These are phyloP conservation scores for Campoletis raptor DNA, from an alignment of 2,888 invertebrate genomes.

Conservation along the genomic window DNA sequence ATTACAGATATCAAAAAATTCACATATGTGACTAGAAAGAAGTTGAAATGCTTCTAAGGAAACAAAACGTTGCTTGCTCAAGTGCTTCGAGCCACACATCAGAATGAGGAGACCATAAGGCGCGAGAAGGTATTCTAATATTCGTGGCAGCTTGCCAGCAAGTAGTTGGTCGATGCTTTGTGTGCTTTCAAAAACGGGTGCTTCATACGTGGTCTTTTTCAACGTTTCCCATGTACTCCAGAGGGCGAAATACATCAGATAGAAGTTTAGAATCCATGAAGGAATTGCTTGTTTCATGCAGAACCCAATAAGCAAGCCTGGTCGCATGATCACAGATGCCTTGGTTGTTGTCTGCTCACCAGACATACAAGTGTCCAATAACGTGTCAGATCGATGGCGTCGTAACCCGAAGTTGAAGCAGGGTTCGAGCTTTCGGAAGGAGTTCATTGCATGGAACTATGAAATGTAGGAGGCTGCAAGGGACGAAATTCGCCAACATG, in stretches of 20 bases:
- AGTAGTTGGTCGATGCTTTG: constrained; percentile 59
- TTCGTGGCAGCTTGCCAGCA: constrained; percentile 68
- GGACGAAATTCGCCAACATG: constrained; percentile 32
- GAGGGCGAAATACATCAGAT: not conserved
- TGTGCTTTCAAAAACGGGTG: constrained; percentile 51
- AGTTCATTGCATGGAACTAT: constrained; percentile 44
- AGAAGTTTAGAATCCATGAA: constrained; percentile 15
- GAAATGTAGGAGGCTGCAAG: constrained; percentile 21
- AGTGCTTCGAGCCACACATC: constrained; percentile 85
- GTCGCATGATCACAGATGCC: not conserved
- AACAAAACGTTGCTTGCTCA: constrained; percentile 84
- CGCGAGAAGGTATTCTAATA: constrained; percentile 80
- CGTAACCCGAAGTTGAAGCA: constrained; percentile 78
- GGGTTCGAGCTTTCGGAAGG: constrained; percentile 74
- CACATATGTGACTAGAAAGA: constrained; percentile 63
- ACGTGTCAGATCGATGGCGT: constrained; percentile 82
- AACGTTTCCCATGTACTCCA: not conserved
- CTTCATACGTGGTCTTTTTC: not conserved
- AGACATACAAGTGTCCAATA: constrained; percentile 61
- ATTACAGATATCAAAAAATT: constrained; percentile 4
- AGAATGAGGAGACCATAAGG: constrained; percentile 78
- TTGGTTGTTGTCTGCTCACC: constrained; percentile 64
- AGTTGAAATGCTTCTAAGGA: constrained; percentile 60
- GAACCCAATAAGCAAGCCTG: constrained; percentile 23
- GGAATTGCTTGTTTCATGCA: not conserved